Conservation (phyloP, 2,888 invertebrate genomes). For the Chymomyza fuscimana region DNA sequence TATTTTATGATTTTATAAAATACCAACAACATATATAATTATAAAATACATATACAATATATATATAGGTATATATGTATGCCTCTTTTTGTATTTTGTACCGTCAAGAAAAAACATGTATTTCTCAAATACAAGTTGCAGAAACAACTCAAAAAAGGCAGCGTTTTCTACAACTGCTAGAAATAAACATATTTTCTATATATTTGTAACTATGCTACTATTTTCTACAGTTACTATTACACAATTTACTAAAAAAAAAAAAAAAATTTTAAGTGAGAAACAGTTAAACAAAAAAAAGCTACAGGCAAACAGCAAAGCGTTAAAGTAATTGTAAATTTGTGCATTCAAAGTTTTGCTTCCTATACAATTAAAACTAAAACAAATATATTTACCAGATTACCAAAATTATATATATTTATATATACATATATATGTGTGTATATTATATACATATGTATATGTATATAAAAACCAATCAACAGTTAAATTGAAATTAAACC, state of each 20-base stretch:
- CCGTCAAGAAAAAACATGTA: conserved; percentile 62
- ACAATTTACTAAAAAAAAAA: conserved; percentile 42
- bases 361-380: conserved; percentile 55
- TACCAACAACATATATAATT: conserved; percentile 45
- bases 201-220: conserved; percentile 46
- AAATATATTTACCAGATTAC: conserved; percentile 53
- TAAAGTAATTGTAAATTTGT: conserved; percentile 59
- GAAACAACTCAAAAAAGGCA: conserved; percentile 47
- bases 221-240: conserved; percentile 67
- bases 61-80: conserved; percentile 51
- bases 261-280: conserved; percentile 21
- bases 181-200: conserved; percentile 38
- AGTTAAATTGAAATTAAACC: conserved; percentile 1
- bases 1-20: conserved; percentile 71
- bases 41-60: conserved; percentile 47
- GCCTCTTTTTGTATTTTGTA: conserved; percentile 69
- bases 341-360: conserved; percentile 73
- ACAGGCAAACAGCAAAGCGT: conserved; percentile 19
- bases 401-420: conserved; percentile 46
- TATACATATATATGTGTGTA: conserved; percentile 34
- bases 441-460: conserved; percentile 28
- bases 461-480: conserved; percentile 46
- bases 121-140: conserved; percentile 47
- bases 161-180: conserved; percentile 45
- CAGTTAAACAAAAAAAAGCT: conserved; percentile 20